phyloP scores from a whole-genome alignment of 2,113 vertebrate species.

The Prinia subflava region DNA sequence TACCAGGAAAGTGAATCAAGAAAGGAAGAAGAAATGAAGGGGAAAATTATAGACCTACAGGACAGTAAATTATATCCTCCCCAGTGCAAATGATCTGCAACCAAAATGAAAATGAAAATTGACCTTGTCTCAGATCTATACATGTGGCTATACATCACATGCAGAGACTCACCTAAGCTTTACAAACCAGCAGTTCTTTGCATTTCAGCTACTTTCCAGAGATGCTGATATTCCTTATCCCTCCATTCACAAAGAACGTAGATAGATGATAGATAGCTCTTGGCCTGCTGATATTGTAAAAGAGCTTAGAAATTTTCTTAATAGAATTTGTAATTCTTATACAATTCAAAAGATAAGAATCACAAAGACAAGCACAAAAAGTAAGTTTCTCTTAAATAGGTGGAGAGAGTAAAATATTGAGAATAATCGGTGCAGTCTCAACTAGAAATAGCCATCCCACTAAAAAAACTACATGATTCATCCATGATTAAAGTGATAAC shows the following conservation, averaged over 20 bases:
- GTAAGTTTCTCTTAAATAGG: neutral
- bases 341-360: neutral
- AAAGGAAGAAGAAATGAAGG: neutral
- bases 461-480: neutral
- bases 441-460: neutral
- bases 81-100: slow-evolving; percentile 12
- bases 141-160: neutral
- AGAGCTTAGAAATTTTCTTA: neutral
- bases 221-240: neutral
- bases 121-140: neutral
- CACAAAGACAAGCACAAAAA: neutral
- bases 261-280: neutral
- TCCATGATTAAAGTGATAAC: neutral
- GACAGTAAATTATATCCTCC: neutral
- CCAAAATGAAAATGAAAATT: slow-evolving; percentile 14
- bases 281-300: neutral
- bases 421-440: neutral
- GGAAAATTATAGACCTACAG: neutral
- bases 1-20: neutral
- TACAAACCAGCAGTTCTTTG: neutral
- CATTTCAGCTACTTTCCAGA: neutral
- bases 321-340: neutral
- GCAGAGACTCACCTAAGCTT: neutral
- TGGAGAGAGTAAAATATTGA: neutral
- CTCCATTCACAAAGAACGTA: neutral